Evolutionary conservation across 2,888 invertebrate species (phyloP), one percentile per base, ranked within the genome.

Genomic region (Hypomecis punctinalis): DNA sequence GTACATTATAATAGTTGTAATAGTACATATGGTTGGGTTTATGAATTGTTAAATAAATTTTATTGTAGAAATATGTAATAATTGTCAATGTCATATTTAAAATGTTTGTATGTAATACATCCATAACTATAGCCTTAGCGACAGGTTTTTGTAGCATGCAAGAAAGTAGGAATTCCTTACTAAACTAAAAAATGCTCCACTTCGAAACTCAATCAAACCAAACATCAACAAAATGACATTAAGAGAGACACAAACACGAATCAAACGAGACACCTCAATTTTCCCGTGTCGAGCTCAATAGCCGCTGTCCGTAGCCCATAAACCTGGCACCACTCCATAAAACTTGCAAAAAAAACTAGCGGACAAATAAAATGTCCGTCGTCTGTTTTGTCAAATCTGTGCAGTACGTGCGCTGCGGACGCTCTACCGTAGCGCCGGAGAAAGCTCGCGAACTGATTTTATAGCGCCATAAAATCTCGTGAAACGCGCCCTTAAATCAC

Each of bases 301-400:
- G 74, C 76, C 82, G 84, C 77, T 82, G 85, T 82, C 82, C 82
- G 83, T 81, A 76, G 84, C 85, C 88, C 83, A 89, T 90, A 91
- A 91, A 91, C 85, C 84, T 90, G 91, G 90, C 91, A 86, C 79
- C 77, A 90, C 87, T 91, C 89, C 90, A 91, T 90, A 91, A 90
- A 91, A 87, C 87, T 86, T 83, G 85, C 84, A 86, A 84, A 90
- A 89, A 91, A 91, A 89, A 85, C 90, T 86, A 88, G 84, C 80
- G 81, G 82, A 89, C 90, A 90, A 91, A 92, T 90, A 91, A 91
- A 1, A 91, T 89, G 89, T 80, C 84, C 83, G 83, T 84, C 88
- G 91, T 91, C 89, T 91, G 91, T 92, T 92, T 91, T 92, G 92
- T 92, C 92, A 91, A 92, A 92, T 91, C 89, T 90, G 89, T 84